Evolutionary conservation across 1,140 invertebrate genomes (phyloP).

Genomic region (Drosophila nigromelanica): DNA sequence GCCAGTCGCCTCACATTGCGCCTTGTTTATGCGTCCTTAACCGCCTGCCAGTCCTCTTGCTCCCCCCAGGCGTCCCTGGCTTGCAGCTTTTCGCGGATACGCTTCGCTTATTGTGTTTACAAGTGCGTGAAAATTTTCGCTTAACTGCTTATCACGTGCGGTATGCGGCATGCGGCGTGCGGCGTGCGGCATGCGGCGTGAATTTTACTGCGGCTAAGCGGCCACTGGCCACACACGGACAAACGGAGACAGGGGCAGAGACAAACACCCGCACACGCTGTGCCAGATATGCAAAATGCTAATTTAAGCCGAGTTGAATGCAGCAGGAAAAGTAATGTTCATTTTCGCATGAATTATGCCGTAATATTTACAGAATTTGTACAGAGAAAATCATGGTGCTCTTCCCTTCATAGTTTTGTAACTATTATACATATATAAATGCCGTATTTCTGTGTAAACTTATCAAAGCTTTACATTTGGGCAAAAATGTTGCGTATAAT

Average conservation of each 20-base stretch:
- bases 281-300: constrained; percentile 32
- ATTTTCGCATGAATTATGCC: constrained; percentile 29
- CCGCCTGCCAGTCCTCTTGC: background rate
- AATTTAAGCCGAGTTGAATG: constrained; percentile 46
- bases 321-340: constrained; percentile 30
- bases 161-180: constrained; percentile 56
- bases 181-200: constrained; percentile 56
- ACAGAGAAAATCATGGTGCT: background rate
- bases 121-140: constrained; percentile 80
- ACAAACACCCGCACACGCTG: constrained; percentile 13
- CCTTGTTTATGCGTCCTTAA: constrained; percentile 4
- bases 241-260: constrained; percentile 32
- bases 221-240: constrained; percentile 63
- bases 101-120: constrained; percentile 78
- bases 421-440: background rate
- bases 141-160: constrained; percentile 78
- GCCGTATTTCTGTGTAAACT: too few species aligned
- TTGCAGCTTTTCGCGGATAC: constrained; percentile 68
- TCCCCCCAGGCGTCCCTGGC: constrained; percentile 24
- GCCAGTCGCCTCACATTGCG: constrained; percentile 11
- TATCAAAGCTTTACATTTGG: too few species aligned
- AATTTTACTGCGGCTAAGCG: constrained; percentile 67
- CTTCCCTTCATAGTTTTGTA: background rate
- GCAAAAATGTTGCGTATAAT: too few species aligned
- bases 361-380: constrained; percentile 18